Evolutionary conservation across 2,113 vertebrate species (phyloP), one percentile per base, ranked within the genome.

Genomic region (Girardinichthys multiradiatus): DNA sequence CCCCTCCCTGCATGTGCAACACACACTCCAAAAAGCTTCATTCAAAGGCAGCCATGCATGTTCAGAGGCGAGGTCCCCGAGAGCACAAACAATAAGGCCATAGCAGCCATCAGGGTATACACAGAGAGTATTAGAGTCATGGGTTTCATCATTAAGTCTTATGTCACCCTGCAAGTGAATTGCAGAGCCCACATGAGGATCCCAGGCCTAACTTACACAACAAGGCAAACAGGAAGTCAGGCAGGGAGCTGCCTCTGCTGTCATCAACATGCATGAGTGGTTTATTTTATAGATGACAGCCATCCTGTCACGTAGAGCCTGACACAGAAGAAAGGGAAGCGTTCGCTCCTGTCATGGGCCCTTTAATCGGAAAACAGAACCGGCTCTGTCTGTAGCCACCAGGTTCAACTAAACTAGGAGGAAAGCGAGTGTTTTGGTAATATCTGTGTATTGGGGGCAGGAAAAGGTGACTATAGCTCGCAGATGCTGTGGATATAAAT

Each of bases 221-320:
- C 72, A 90, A 92, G 90, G 86, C 92, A 89, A 87, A 90, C 83
- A 94, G 96, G 94, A 96, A 96, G 93, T 92, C 80, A 57, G 82
- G 54, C 74, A 54, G 81, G 79, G 77, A 8, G 33, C 33, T 2
- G 72, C 71, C 69, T 70, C 72, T 17, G 82, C 68, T 64, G 67
- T 48, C 73, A 72, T 58, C 67, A 45, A 58, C 61, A 31, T 37
- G 73, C 70, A 81, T 7, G 51, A 72, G 54, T 67, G 85, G 76
- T 87, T 85, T 64, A 28, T 87, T 80, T 86, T 72, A 77, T 61
- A 26, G 28, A 77, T 78, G 83, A 88, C 82, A 73, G 76, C 17
- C 60, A 83, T 70, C 68, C 79, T 59, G 58, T 81, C 72, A 76
- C 72, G 71, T 64, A 37, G 60, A 70, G 68, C 77, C 65, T 42